A percentile compares a stretch with the other conserved stretches of the same genome.
Conservation (phyloP, 2,888 invertebrate genomes). For the Kuschelorhynchus macadamiae region DNA sequence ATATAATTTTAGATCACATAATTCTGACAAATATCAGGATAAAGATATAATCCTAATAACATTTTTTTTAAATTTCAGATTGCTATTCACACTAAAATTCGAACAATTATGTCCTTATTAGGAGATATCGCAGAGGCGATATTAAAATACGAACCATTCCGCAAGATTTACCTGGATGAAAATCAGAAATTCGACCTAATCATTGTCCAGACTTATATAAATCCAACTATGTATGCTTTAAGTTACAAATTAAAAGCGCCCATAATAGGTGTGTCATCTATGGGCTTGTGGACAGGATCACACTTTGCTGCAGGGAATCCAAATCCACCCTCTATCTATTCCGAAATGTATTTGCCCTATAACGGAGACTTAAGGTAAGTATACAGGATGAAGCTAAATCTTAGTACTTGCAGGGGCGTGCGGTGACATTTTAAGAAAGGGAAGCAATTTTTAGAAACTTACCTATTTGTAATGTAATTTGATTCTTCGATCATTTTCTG, state of each 20-base stretch:
- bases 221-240: constrained; percentile 54
- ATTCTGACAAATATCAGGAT: too few species aligned
- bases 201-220: constrained; percentile 56
- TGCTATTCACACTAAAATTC: constrained; percentile 50
- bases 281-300: constrained; percentile 54
- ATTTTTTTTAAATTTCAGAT: constrained; percentile 39
- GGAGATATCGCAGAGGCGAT: constrained; percentile 51
- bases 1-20: too few species aligned
- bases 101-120: constrained; percentile 51
- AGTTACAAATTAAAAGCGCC: constrained; percentile 53
- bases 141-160: constrained; percentile 53
- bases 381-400: too few species aligned
- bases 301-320: constrained; percentile 58
- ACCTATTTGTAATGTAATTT: too few species aligned
- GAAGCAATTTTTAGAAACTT: too few species aligned
- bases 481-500: too few species aligned
- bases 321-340: constrained; percentile 54
- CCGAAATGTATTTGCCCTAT: constrained; percentile 57
- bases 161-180: constrained; percentile 52
- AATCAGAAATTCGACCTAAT: constrained; percentile 56
- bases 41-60: too few species aligned
- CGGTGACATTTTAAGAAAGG: too few species aligned
- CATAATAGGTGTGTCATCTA: constrained; percentile 56
- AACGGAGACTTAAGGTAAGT: constrained; percentile 47
- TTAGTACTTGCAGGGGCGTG: too few species aligned